Evolutionary conservation across 1,140 invertebrate species (phyloP), one percentile per base, ranked within the genome.

Genomic region (Drosophila lini): DNA sequence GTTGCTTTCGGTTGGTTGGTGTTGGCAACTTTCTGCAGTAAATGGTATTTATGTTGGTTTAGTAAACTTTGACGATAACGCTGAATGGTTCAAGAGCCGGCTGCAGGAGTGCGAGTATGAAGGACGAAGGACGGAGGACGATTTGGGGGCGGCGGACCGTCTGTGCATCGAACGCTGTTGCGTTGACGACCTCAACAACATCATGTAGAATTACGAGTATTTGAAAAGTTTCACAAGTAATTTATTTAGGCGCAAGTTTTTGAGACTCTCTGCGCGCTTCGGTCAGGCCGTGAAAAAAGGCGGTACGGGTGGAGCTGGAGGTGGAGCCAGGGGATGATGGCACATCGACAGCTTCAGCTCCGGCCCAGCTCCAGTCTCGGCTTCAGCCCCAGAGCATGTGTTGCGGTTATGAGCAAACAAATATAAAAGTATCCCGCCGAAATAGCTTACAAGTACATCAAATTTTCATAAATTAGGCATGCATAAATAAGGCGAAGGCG

Each of bases 401-500:
- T 84, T 88, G 84, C 73, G 84, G 80, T 84, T 89, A 89, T 84
- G 80, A 78, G 80, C 84, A 88, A 88, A 89, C 84, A 88, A 88
- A 88, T 88, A 88, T 89, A 88, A 83, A 89, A 89, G 84, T 89
- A 89, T 89, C 74, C 74, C 80, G 79, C 80, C 80, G 78, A 89
- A 89, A 89, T 84, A 84, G 84, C 84, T 88, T 88, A 89, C 80
- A 89, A 89, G 84, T 89, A 89, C 84, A 89, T 89, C 84, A 89
- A 89, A 89, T 89, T 89, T 89, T 89, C 84, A 89, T 89, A 89
- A 89, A 89, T 89, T 89, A 89, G 84, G 80, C 80, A 89, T 89
- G 80, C 85, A 89, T 89, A 89, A 89, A 89, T 88, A 84, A 89
- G 78, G 69, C 59, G 15, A 48, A 48, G 45, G 45, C 42, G 32